phyloP scores from a whole-genome alignment of 1,140 invertebrate species.

The Sitodiplosis mosellana region DNA sequence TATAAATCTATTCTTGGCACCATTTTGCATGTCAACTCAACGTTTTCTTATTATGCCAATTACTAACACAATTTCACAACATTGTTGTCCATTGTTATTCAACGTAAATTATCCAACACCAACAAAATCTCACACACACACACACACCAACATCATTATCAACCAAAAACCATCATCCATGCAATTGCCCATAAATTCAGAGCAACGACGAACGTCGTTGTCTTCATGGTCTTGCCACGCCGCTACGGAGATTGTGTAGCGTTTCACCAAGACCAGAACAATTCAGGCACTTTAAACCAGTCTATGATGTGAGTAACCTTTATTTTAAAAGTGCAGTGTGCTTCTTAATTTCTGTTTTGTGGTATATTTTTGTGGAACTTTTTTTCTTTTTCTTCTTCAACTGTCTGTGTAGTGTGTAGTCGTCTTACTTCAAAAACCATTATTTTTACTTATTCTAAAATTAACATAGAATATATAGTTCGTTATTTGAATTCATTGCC shows the following conservation, averaged over 20 bases:
- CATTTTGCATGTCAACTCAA: conserved; percentile 10
- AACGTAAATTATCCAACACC: not conserved
- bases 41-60: not conserved
- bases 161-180: no score
- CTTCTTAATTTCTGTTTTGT: no score
- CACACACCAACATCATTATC: no score
- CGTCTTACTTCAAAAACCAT: no score
- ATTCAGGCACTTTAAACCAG: conserved; percentile 21
- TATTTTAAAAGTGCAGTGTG: no score
- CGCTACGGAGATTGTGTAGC: conserved; percentile 25
- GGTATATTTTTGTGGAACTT: no score
- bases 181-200: conserved; percentile 10
- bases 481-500: no score
- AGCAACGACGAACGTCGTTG: conserved; percentile 24
- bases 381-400: no score
- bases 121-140: not conserved
- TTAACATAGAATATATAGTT: no score
- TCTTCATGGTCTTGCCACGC: conserved; percentile 26
- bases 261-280: conserved; percentile 26
- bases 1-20: not conserved
- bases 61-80: not conserved
- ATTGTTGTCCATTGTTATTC: not conserved
- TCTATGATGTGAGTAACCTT: conserved; percentile 26
- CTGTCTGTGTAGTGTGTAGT: no score
- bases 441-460: no score